Base-by-base conservation (phyloP, 2,113 vertebrate species). In the Elgaria multicarinata region DNA sequence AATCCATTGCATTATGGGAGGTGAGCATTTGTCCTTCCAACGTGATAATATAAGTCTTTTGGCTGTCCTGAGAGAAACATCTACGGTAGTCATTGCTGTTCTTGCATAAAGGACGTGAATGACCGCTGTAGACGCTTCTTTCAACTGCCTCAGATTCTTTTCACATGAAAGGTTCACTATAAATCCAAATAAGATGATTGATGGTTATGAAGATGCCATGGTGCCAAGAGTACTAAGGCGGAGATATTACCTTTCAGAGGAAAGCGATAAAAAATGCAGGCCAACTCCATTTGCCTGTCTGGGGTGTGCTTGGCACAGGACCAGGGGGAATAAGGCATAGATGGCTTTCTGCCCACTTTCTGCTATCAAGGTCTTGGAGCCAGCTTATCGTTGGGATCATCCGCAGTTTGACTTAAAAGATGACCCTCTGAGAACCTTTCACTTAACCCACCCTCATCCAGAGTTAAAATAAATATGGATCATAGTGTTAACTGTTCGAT, bases 211-310 rank as follows among this genome's bases (percentile, higher is more conserved):
- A 66, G 50, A 84, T 69, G 64, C 24, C 6, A 28, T 44, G 39
- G 31, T 84, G 74, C 81, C 80, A 88, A 84, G 72, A 78, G 16
- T 44, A 78, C 79, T 83, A 83, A 75, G 69, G 79, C 67, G 14
- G 79, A 83, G 87, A 75, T 75, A 89, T 46, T 89, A 89, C 87
- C 79, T 89, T 87, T 87, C 74, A 87, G 50, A 87, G 53, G 55
- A 18, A 83, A 84, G 71, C 36, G 42, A 84, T 83, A 78, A 88
- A 79, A 53, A 79, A 33, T 46, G 74, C 64, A 86, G 83, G 36
- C 46, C 64, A 36, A 14, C n/a, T 87, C 75, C 72, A 83, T 77
- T 86, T 46, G 31, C 33, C 53, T 31, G 50, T 53, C 74, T 84
- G 36, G 75, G 28, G 2, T 83, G 22, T 78, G 72, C 58, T 76